Conservation (phyloP, 2,113 vertebrate genomes). For the Herpetotheres cachinnans region DNA sequence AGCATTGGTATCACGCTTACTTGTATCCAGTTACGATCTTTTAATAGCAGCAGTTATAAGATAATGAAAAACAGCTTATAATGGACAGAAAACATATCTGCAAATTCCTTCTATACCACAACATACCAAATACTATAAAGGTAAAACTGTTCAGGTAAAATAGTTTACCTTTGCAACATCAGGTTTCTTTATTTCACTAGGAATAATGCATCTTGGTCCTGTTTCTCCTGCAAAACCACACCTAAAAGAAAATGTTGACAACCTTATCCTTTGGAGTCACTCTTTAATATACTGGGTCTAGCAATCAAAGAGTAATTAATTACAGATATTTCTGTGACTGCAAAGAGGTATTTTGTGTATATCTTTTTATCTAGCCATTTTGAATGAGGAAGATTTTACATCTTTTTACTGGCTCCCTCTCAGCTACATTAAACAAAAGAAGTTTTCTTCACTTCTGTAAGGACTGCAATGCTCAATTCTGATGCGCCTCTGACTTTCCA, state of each 20-base stretch:
- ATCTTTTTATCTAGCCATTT: not conserved
- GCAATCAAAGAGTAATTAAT: not conserved
- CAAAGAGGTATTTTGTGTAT: not conserved
- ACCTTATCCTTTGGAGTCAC: not conserved
- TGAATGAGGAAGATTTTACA: not conserved
- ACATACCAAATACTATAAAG: accelerated
- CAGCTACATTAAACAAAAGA: not conserved
- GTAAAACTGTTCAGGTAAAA: not conserved
- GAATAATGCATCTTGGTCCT: slow-evolving; percentile 95
- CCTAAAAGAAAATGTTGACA: slow-evolving; percentile 59
- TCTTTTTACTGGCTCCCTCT: not conserved
- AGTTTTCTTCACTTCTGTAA: not conserved
- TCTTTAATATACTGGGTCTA: not conserved
- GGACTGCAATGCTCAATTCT: no score
- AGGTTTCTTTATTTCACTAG: slow-evolving; percentile 91
- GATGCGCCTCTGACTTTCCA: not conserved
- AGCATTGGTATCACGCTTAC: not conserved
- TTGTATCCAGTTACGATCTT: not conserved
- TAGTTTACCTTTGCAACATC: slow-evolving; percentile 80
- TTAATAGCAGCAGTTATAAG: not conserved
- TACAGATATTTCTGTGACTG: not conserved
- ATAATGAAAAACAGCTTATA: not conserved
- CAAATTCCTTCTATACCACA: not conserved
- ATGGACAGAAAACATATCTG: not conserved
- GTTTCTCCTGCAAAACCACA: slow-evolving; percentile 99